phyloP scores from a whole-genome alignment of 1,140 invertebrate genomes.

The Heliothis subflexa region DNA sequence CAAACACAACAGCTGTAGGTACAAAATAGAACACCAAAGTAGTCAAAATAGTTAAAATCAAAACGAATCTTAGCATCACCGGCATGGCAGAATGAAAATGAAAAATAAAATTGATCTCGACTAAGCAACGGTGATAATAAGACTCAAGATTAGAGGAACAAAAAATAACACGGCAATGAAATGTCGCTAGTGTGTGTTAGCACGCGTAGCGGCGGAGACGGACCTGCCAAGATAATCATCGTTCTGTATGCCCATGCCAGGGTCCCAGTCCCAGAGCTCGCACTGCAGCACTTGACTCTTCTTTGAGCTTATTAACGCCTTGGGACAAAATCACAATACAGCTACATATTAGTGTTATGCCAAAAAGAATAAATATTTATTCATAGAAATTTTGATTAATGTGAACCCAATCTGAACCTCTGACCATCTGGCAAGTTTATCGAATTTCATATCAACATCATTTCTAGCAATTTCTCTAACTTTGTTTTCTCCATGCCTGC shows the following conservation, averaged over 20 bases:
- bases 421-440: constrained; percentile 44
- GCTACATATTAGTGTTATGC: constrained; percentile 49
- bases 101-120: background rate
- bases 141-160: constrained; percentile 36
- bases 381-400: constrained; percentile 12
- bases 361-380: background rate
- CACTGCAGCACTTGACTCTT: constrained; percentile 90
- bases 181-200: constrained; percentile 62
- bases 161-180: constrained; percentile 47
- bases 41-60: constrained; percentile 44
- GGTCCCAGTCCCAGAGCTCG: constrained; percentile 95
- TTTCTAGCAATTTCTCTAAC: background rate
- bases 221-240: constrained; percentile 96
- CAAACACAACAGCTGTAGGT: constrained; percentile 38
- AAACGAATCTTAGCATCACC: constrained; percentile 51
- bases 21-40: constrained; percentile 50
- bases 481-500: constrained; percentile 7
- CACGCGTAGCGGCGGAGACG: constrained; percentile 63
- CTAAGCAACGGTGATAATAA: constrained; percentile 48
- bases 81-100: background rate
- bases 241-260: constrained; percentile 91
- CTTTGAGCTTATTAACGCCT: constrained; percentile 91
- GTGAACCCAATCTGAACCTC: background rate
- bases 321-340: constrained; percentile 79
- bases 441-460: background rate